Conservation (phyloP, 2,797 vertebrate species). For the Sitta carolinensis region DNA sequence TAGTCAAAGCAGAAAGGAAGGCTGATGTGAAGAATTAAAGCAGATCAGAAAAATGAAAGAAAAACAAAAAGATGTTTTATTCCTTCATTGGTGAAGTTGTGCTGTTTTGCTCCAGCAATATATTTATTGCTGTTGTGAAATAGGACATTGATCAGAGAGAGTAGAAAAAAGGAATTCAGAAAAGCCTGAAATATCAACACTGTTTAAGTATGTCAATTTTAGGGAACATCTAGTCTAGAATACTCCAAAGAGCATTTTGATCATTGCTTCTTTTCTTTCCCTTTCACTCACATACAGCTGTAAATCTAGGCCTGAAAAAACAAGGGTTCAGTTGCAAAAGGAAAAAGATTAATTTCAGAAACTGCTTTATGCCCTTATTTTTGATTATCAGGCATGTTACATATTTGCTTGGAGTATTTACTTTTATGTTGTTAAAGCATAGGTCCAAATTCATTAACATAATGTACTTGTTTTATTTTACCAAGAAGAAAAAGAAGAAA, state of each 20-base stretch:
- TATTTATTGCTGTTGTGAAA: neutral
- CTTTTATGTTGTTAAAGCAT: neutral
- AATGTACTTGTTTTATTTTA: neutral
- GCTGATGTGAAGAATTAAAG: neutral
- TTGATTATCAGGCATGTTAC: neutral
- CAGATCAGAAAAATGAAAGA: neutral
- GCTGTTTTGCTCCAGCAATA: neutral
- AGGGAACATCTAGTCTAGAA: neutral
- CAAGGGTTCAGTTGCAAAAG: neutral
- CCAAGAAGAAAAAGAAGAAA: no score
- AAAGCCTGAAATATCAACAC: neutral
- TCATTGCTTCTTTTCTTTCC: neutral
- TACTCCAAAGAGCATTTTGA: neutral
- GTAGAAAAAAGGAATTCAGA: neutral
- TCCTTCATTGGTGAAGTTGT: neutral
- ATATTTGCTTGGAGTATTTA: neutral
- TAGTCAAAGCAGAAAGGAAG: neutral
- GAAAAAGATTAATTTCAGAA: neutral
- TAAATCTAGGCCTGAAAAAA: neutral
- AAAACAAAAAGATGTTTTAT: neutral
- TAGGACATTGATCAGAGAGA: neutral
- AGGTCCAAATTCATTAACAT: neutral
- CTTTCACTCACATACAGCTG: neutral
- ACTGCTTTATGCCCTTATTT: neutral
- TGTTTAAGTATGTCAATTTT: neutral